Evolutionary conservation across 2,113 vertebrate genomes (phyloP).

Genomic region (Crotalus helleri): DNA sequence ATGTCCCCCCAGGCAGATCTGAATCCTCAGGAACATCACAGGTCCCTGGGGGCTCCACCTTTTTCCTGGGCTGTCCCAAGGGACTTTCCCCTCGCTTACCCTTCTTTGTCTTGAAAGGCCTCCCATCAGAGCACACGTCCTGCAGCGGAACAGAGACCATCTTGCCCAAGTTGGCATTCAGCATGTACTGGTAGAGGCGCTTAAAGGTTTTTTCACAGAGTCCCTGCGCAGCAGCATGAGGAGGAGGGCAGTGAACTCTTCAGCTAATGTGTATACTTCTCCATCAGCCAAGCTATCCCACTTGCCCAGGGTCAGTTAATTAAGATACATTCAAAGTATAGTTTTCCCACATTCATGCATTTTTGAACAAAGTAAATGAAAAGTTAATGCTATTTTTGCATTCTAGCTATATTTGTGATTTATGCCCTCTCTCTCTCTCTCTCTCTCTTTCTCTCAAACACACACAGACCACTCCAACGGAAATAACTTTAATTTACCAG

Average conservation of each 20-base stretch:
- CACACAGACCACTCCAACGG: not conserved
- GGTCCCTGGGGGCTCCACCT: not conserved
- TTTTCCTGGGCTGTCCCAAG: not conserved
- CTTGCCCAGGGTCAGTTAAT: not conserved
- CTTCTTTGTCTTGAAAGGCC: conserved; percentile 83
- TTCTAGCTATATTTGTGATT: not conserved
- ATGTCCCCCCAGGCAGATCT: not conserved
- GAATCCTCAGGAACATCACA: not conserved
- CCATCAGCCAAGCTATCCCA: not conserved
- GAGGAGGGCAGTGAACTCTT: not conserved
- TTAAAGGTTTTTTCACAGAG: conserved; percentile 81
- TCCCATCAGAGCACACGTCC: conserved; percentile 77
- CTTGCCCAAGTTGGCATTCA: conserved; percentile 79
- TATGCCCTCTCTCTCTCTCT: not conserved
- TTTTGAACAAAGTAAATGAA: not conserved
- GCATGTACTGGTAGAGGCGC: conserved; percentile 85
- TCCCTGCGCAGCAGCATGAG: conserved; percentile 62
- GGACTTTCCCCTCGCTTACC: conserved; percentile 63
- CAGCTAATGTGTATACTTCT: not conserved
- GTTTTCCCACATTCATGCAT: not conserved
- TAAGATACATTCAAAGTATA: not conserved
- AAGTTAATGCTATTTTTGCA: not conserved
- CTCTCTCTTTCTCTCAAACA: not conserved
- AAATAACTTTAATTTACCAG: not conserved
- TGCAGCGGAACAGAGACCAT: conserved; percentile 76